These are phyloP conservation scores for Ceratothoa steindachneri DNA, from an alignment of 2,888 invertebrate genomes.

Conservation along the genomic window DNA sequence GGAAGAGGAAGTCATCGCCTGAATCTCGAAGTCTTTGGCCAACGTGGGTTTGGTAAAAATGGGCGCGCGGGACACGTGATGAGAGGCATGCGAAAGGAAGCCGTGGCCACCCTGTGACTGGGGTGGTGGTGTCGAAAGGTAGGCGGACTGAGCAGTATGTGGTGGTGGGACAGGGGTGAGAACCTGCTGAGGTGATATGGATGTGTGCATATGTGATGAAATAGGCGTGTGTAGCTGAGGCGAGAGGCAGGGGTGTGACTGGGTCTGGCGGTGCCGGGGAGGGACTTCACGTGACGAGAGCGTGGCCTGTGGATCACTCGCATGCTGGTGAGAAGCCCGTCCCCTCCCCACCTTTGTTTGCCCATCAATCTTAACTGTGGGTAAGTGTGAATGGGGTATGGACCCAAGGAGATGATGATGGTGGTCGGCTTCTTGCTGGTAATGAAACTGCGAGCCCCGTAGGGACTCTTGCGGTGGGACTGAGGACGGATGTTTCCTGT, in stretches of 20 bases:
- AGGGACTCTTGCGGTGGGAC: background rate
- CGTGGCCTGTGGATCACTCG: too few relatives aligned
- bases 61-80: background rate
- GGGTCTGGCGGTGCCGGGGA: background rate
- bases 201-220: background rate
- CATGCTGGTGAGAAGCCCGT: too few relatives aligned
- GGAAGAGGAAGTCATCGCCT: background rate
- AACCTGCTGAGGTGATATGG: background rate
- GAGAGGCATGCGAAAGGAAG: background rate
- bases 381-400: too few relatives aligned
- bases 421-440: background rate
- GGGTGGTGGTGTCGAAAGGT: background rate
- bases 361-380: too few relatives aligned
- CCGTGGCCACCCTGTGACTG: background rate
- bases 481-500: background rate
- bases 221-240: background rate
- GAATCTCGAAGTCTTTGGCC: background rate
- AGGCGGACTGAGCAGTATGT: background rate
- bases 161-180: background rate
- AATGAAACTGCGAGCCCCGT: background rate
- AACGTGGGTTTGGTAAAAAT: background rate
- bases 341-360: too few relatives aligned
- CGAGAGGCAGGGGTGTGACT: background rate
- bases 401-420: background rate
- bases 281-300: too few relatives aligned